Percentiles rank a stretch among this genome's conserved stretches.
These are phyloP conservation scores for Ptilodon capucinus DNA, from an alignment of 2,888 invertebrate species.

Conservation along the genomic window DNA sequence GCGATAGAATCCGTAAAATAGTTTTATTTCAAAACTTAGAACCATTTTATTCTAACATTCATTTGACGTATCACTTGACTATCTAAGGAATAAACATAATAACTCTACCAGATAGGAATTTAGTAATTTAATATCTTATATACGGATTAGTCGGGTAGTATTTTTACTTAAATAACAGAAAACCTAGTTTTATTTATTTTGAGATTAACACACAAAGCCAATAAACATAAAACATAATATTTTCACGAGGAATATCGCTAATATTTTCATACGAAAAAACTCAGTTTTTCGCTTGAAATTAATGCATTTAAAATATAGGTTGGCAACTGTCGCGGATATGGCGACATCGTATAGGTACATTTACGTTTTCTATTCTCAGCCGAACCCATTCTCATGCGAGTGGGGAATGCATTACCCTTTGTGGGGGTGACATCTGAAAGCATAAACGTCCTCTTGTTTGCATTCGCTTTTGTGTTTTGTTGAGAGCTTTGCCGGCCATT, in stretches of 20 bases:
- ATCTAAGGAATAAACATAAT: no score
- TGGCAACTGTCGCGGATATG: slow-evolving; percentile 14
- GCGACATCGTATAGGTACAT: slow-evolving; percentile 27
- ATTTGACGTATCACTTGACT: no score
- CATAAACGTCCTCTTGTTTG: slow-evolving; percentile 43
- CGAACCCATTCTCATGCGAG: slow-evolving; percentile 42
- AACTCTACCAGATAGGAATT: no score
- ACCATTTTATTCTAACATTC: no score
- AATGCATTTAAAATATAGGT: slow-evolving; percentile 28
- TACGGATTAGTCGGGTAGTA: no score
- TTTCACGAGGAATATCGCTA: not conserved
- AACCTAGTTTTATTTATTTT: no score
- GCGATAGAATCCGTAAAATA: no score
- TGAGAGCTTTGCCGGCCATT: slow-evolving; percentile 32
- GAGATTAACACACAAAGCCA: no score
- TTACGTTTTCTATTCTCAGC: slow-evolving; percentile 28
- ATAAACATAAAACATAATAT: not conserved
- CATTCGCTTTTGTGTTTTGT: slow-evolving; percentile 37
- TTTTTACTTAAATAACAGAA: no score
- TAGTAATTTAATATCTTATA: no score
- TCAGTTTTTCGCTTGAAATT: slow-evolving; percentile 21
- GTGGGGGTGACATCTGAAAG: slow-evolving; percentile 50
- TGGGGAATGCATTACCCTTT: slow-evolving; percentile 54
- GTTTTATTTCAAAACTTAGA: no score
- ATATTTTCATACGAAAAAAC: not conserved